phyloP scores from a whole-genome alignment of 2,113 vertebrate species.

The Choloepus hoffmanni region DNA sequence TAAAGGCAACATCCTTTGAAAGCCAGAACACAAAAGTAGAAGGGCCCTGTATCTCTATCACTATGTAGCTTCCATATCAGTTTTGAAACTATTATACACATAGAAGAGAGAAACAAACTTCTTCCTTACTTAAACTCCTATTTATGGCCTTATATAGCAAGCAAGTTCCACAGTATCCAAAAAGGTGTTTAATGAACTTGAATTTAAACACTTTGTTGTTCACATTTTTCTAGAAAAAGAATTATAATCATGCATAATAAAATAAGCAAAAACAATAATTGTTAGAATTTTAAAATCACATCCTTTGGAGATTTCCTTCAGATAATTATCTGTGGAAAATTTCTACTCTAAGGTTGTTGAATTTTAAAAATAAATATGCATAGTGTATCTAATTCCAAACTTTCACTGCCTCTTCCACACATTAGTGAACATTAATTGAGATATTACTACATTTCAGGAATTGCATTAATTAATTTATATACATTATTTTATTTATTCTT shows the following conservation, averaged over 20 bases:
- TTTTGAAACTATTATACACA: too few relatives aligned
- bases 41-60: background rate
- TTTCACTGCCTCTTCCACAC: background rate
- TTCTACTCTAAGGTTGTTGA: background rate
- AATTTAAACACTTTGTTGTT: too few relatives aligned
- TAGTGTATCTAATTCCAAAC: background rate
- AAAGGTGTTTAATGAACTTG: too few relatives aligned
- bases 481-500: too few relatives aligned
- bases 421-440: background rate
- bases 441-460: background rate
- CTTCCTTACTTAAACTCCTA: too few relatives aligned
- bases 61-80: too few relatives aligned
- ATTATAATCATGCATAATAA: background rate
- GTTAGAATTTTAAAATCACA: background rate
- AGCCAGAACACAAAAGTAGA: background rate
- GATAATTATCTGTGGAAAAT: background rate
- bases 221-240: too few relatives aligned
- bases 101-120: too few relatives aligned
- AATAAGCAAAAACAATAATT: background rate
- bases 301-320: background rate
- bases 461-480: background rate
- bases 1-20: background rate
- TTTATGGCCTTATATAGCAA: too few relatives aligned
- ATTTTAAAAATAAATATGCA: background rate
- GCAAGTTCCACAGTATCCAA: too few relatives aligned